These are phyloP conservation scores for Seriola dumerili DNA, from an alignment of 2,113 vertebrate genomes.

Conservation along the genomic window DNA sequence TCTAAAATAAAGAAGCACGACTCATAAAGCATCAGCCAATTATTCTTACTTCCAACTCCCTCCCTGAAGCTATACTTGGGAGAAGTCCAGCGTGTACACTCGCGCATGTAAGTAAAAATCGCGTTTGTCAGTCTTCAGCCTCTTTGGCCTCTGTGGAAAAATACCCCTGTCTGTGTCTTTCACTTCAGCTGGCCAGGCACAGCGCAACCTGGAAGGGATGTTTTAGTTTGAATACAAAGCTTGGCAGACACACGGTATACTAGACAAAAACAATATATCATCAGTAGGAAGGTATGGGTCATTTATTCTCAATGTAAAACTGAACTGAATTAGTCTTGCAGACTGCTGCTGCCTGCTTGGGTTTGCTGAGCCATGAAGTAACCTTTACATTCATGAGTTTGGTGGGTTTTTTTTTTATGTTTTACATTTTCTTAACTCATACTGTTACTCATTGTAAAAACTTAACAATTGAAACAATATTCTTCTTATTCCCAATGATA, in stretches of 20 bases:
- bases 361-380: background rate
- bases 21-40: constrained; percentile 61
- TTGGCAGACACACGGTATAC: constrained; percentile 5
- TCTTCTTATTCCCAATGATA: background rate
- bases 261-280: constrained; percentile 11
- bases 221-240: constrained; percentile 23
- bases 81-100: constrained; percentile 21
- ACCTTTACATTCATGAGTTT: background rate
- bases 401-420: no score
- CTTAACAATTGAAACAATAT: no score
- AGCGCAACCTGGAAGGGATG: constrained; percentile 15
- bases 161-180: constrained; percentile 35
- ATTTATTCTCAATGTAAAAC: constrained; percentile 9
- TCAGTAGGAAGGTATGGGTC: background rate
- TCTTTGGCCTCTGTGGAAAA: constrained; percentile 23
- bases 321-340: background rate
- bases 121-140: constrained; percentile 42
- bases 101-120: constrained; percentile 16
- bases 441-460: background rate
- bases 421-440: background rate
- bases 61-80: constrained; percentile 50
- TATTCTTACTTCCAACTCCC: constrained; percentile 48
- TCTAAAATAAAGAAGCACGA: constrained; percentile 64
- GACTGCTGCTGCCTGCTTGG: background rate
- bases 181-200: constrained; percentile 25